Evolutionary conservation across 2,113 vertebrate genomes (phyloP).

Genomic region (Dryoscopus gambensis): DNA sequence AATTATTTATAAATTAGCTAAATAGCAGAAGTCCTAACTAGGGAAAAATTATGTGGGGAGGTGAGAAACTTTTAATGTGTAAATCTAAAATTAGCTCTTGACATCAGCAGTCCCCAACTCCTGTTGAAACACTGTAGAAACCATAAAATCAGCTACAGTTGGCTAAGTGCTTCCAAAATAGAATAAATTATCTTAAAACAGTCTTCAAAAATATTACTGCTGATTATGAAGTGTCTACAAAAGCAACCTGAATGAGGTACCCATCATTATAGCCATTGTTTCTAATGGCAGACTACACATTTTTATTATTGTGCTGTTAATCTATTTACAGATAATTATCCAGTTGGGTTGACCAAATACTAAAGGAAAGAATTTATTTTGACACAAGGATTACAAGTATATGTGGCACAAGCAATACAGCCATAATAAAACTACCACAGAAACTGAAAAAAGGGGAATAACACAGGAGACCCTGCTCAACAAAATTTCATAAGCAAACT

Average conservation of each 20-base stretch:
- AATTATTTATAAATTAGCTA: constrained; percentile 7
- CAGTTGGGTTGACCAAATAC: background rate
- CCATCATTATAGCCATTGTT: background rate
- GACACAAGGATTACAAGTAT: background rate
- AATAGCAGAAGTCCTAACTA: background rate
- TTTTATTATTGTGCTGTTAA: constrained; percentile 8
- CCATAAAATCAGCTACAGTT: background rate
- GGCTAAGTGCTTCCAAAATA: constrained; percentile 23
- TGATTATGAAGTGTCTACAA: background rate
- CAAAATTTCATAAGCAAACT: background rate
- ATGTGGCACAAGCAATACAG: background rate
- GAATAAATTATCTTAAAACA: background rate
- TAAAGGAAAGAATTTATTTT: constrained; percentile 1
- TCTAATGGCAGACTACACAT: background rate
- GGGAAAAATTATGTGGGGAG: background rate
- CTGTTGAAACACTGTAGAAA: background rate
- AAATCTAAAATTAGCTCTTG: background rate
- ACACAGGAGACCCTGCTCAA: background rate
- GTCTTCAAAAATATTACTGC: background rate
- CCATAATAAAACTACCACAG: background rate
- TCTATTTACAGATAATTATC: constrained; percentile 3
- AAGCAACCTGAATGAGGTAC: background rate
- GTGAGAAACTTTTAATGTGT: background rate
- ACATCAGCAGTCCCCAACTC: background rate
- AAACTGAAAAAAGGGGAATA: background rate